Evolutionary conservation across 1,140 invertebrate genomes (phyloP), one percentile per base, ranked within the genome.

Genomic region (Anastrepha obliqua): DNA sequence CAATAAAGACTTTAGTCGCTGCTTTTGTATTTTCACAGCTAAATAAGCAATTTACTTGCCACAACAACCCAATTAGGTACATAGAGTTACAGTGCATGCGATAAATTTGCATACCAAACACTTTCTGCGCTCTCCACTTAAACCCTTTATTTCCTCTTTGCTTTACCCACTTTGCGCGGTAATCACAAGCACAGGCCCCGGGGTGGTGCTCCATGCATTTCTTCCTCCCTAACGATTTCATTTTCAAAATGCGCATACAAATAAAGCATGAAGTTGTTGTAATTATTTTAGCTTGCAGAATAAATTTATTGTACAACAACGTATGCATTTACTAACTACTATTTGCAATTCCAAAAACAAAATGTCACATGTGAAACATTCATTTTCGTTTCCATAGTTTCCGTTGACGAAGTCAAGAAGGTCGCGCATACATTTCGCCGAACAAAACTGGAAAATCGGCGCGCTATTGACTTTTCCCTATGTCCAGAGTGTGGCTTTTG

Each of bases 211-310:
- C 62, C 20, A 5, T 20, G n/a, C 62, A 8, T n/a, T 29, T 20
- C 29, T 29, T 29, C 29, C 29, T 29, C 29, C 29, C 29, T 29
- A 29, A 29, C 29, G 47, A 20, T 42, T 81, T 42, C 47, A 55
- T 81, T 81, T 81, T 81, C 47, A 81, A 55, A 81, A 81, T 81
- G 74, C 74, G 74, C 74, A 81, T 81, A 81, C 74, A 81, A 81
- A 81, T 81, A 81, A 81, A 55, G 47, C 74, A 51, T 81, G 44
- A 13, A 55, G 74, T 11, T 58, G 47, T 55, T 81, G 44, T 20
- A 55, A 29, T 9, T 42, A 81, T 51, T 55, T 55, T 55, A 13
- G 47, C 67, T 44, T 74, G 42, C 70, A 74, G 70, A 13, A 74
- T 74, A 74, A 74, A 74, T 74, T 74, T 74, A 74, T 74, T 51